phyloP scores from a whole-genome alignment of 2,888 invertebrate genomes.

The Melipona bicolor region DNA sequence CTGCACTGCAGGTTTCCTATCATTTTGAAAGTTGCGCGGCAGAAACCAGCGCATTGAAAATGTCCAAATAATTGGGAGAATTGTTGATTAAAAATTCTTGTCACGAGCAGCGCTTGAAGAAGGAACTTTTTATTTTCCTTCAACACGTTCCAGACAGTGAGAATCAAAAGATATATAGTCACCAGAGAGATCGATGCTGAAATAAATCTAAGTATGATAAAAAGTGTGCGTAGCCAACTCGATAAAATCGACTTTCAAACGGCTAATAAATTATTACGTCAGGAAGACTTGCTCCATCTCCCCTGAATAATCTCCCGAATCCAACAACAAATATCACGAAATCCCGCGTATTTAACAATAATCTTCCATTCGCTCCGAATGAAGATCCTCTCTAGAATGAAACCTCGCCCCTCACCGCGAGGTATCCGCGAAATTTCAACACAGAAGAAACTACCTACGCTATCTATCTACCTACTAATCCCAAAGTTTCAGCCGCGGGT shows the following conservation, averaged over 20 bases:
- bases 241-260: not conserved
- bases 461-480: not conserved
- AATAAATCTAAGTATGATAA: too few relatives aligned
- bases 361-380: not conserved
- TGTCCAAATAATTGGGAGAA: too few relatives aligned
- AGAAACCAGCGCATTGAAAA: not conserved
- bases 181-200: not conserved
- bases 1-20: not conserved
- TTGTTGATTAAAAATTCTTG: too few relatives aligned
- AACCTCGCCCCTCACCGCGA: not conserved
- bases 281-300: not conserved
- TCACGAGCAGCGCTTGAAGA: not conserved
- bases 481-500: not conserved
- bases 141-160: not conserved
- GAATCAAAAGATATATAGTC: not conserved
- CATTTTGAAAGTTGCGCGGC: not conserved
- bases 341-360: not conserved
- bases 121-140: too few relatives aligned
- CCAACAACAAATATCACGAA: not conserved
- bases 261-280: not conserved
- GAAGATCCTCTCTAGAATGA: not conserved
- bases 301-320: not conserved
- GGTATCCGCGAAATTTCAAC: not conserved
- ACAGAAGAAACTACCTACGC: not conserved
- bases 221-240: not conserved